Evolutionary conservation across 2,888 invertebrate genomes (phyloP).

Genomic region (Limnephilus rhombicus): DNA sequence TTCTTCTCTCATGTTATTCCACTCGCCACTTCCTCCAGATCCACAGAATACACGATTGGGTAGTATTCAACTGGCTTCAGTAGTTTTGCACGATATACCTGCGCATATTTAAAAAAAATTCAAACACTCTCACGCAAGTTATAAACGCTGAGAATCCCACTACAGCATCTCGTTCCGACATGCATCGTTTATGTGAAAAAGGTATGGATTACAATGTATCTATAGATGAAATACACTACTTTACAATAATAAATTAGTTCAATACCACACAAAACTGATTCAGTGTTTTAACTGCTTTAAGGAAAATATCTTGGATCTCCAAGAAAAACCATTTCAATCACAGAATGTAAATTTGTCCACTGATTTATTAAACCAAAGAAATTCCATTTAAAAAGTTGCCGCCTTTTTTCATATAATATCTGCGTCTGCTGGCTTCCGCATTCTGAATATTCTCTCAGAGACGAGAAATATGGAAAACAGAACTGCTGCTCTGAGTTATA

Average conservation of each 20-base stretch:
- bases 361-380: slow-evolving; percentile 45
- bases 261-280: background rate
- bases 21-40: too few relatives aligned
- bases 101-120: too few relatives aligned
- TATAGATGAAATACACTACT: background rate
- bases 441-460: slow-evolving; percentile 24
- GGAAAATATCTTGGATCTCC: background rate
- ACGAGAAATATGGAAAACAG: slow-evolving; percentile 36
- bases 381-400: slow-evolving; percentile 30
- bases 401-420: slow-evolving; percentile 9
- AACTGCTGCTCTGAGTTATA: slow-evolving; percentile 2
- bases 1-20: too few relatives aligned
- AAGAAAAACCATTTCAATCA: slow-evolving; percentile 45
- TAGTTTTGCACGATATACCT: too few relatives aligned
- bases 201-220: background rate
- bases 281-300: background rate
- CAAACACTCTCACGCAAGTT: background rate
- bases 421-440: background rate
- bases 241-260: too few relatives aligned
- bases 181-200: background rate
- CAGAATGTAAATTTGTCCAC: slow-evolving; percentile 47
- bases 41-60: too few relatives aligned
- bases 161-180: background rate
- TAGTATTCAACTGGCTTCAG: too few relatives aligned
- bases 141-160: background rate